Evolutionary conservation across 1,140 invertebrate genomes (phyloP).

Genomic region (Dolichoris vasculosae): DNA sequence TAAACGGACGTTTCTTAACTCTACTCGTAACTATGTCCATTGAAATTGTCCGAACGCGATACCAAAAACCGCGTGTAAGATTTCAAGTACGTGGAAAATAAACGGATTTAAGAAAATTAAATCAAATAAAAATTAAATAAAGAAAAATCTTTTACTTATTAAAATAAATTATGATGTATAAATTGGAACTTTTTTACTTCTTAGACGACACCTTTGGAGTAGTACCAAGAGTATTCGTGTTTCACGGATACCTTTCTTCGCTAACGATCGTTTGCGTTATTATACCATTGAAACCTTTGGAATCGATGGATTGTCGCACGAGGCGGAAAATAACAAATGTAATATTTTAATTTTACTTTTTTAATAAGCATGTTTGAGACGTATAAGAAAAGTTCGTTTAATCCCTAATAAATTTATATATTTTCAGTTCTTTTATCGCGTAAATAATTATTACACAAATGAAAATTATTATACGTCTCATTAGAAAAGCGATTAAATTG

Average conservation of each 20-base stretch:
- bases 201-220: neutral
- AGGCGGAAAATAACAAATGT: too few relatives aligned
- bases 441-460: neutral
- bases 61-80: neutral
- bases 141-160: neutral
- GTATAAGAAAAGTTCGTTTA: too few relatives aligned
- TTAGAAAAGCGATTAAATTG: slow-evolving; percentile 14
- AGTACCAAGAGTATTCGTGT: neutral
- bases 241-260: neutral
- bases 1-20: neutral
- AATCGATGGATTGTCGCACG: too few relatives aligned
- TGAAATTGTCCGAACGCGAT: neutral
- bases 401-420: neutral
- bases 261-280: too few relatives aligned
- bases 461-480: neutral
- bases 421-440: neutral
- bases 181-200: neutral
- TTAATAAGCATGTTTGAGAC: too few relatives aligned
- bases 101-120: neutral
- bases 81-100: neutral
- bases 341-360: too few relatives aligned
- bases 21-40: neutral
- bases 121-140: too few relatives aligned
- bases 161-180: neutral
- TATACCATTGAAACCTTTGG: too few relatives aligned